phyloP scores from a whole-genome alignment of 2,888 invertebrate genomes.

The Oegoconia quadripuncta region DNA sequence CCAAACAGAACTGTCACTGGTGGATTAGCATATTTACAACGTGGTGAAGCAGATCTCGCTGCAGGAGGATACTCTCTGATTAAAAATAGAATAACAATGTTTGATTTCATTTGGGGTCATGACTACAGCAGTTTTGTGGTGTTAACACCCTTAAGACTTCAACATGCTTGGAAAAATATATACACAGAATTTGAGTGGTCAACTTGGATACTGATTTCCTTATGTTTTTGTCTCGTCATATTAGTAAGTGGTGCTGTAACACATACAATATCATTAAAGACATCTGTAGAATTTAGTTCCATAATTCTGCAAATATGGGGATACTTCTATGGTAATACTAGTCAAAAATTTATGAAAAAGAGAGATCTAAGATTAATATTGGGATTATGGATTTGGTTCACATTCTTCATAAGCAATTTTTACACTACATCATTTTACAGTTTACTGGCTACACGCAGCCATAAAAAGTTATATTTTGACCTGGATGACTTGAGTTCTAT shows the following conservation, averaged over 20 bases:
- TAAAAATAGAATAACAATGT: conserved; percentile 10
- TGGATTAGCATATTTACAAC: conserved; percentile 6
- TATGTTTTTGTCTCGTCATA: background rate
- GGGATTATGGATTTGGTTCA: conserved; percentile 21
- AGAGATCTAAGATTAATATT: conserved; percentile 11
- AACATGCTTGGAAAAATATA: conserved; percentile 10
- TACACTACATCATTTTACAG: conserved; percentile 20
- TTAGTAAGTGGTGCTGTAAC: background rate
- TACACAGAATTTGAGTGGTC: conserved; percentile 9
- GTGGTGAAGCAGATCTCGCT: conserved; percentile 10
- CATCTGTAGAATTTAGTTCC: background rate
- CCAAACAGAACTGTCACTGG: conserved; percentile 12
- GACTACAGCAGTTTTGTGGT: conserved; percentile 6
- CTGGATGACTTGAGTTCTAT: background rate
- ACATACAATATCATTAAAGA: background rate
- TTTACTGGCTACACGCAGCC: conserved; percentile 9
- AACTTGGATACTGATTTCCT: conserved; percentile 5
- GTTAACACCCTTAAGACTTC: conserved; percentile 3
- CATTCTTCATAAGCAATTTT: conserved; percentile 17
- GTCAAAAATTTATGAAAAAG: conserved; percentile 5
- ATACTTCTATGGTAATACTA: conserved; percentile 15
- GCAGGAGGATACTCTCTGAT: conserved; percentile 14
- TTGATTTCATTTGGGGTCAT: conserved; percentile 14
- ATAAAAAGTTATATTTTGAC: background rate
- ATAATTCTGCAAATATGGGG: conserved; percentile 8